Evolutionary conservation across 1,140 invertebrate species (phyloP).

Genomic region (Calycopis cecrops): DNA sequence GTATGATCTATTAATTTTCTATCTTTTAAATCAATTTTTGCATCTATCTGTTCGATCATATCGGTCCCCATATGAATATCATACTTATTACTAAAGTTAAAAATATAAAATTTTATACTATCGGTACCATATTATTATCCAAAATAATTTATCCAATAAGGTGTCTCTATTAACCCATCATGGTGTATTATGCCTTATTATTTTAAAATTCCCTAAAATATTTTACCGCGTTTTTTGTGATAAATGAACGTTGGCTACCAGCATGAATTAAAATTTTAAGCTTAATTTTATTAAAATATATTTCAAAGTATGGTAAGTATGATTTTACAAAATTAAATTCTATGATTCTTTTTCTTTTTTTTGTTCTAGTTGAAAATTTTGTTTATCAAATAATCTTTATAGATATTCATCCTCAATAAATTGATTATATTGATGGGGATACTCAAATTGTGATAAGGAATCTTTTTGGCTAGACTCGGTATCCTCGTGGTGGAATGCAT

Average conservation of each 20-base stretch:
- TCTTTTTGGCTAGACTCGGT: too few relatives aligned
- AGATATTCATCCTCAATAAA: too few relatives aligned
- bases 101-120: constrained; percentile 18
- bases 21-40: constrained; percentile 13
- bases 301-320: constrained; percentile 27
- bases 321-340: constrained; percentile 27
- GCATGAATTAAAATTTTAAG: constrained; percentile 22
- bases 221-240: constrained; percentile 13
- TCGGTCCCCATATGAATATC: constrained; percentile 19
- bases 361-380: constrained; percentile 15
- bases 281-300: constrained; percentile 12
- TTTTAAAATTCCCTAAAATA: constrained; percentile 20
- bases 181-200: constrained; percentile 12
- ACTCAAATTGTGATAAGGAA: too few relatives aligned
- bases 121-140: not conserved
- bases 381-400: not conserved
- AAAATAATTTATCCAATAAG: constrained; percentile 18
- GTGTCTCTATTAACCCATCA: constrained; percentile 13
- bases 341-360: constrained; percentile 10
- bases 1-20: constrained; percentile 20
- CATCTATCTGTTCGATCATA: constrained; percentile 14
- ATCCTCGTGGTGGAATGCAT: too few relatives aligned
- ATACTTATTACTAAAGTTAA: constrained; percentile 20
- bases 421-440: too few relatives aligned
- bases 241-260: constrained; percentile 24